These are phyloP conservation scores for Pampus argenteus DNA, from an alignment of 2,797 vertebrate genomes.

Conservation along the genomic window DNA sequence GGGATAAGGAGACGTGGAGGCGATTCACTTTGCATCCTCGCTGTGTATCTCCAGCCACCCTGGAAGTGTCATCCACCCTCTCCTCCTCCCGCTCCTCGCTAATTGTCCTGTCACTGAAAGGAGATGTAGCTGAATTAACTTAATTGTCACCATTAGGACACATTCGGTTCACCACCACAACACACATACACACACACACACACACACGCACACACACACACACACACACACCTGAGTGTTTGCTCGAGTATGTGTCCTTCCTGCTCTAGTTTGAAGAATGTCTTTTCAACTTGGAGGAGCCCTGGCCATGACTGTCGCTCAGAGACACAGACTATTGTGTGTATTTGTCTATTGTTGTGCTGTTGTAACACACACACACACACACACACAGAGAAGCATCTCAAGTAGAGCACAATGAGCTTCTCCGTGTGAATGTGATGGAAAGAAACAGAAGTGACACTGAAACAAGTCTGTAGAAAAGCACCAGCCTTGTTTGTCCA, in stretches of 20 bases:
- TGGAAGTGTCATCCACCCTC: conserved; percentile 63
- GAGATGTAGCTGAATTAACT: conserved; percentile 66
- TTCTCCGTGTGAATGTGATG: not conserved
- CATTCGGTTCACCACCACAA: conserved; percentile 28
- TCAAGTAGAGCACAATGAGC: conserved; percentile 27
- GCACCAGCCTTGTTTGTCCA: no score
- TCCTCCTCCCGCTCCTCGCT: conserved; percentile 24
- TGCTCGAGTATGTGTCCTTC: conserved; percentile 51
- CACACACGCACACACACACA: conserved; percentile 22
- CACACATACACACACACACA: no score
- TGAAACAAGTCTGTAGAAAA: conserved; percentile 1
- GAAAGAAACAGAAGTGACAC: conserved; percentile 10
- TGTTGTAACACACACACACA: conserved; percentile 43
- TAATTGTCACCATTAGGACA: conserved; percentile 59
- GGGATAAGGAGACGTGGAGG: conserved; percentile 55
- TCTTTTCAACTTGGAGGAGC: conserved; percentile 65
- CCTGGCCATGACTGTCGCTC: conserved; percentile 48
- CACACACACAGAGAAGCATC: conserved; percentile 38
- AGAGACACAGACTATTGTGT: conserved; percentile 1
- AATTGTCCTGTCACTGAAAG: conserved; percentile 65
- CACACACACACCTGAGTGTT: conserved; percentile 29
- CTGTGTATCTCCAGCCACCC: conserved; percentile 51
- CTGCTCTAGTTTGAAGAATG: conserved; percentile 47
- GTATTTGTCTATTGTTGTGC: conserved; percentile 46
- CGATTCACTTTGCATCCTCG: conserved; percentile 58